Base-by-base conservation (phyloP, 2,113 vertebrate species). In the Myrmophylax atrothorax region DNA sequence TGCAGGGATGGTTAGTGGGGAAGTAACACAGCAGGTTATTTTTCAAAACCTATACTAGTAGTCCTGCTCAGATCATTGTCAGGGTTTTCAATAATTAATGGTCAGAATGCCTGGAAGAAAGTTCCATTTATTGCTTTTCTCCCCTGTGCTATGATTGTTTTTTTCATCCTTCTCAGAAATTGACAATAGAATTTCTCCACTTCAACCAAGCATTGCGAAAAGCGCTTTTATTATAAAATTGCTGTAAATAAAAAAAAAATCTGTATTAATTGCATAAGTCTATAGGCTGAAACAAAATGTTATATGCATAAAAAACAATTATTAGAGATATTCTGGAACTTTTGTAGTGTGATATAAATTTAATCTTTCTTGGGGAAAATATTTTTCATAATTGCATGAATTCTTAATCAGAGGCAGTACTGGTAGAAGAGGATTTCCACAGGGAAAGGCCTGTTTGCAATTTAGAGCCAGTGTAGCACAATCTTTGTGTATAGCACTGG, bases 81-180 rank as follows among this genome's bases (percentile, higher is more conserved):
- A 84, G 33, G 4, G 18, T 56, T 94, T 96, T 94, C 58, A 82
- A 82, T 89, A 93, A 85, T 93, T 93, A 90, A 91, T 67, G 33
- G n/a, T 10, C 55, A 56, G 62, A 80, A 96, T 44, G 68, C 81
- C 89, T 84, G 58, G 28, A 78, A 96, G 70, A 89, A 92, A 69
- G 35, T 81, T 78, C n/a, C 4, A 13, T 59, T 68, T 89, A 82
- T 75, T 87, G 38, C 26, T 91, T 77, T 89, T 77, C 72, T 91
- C 50, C 47, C 25, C 35, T 60, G 13, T 68, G 35, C 52, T 84
- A 19, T 59, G 49, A 22, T 37, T 73, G 15, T 59, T 86, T 70
- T 70, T 58, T 87, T 67, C 38, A 29, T 66, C 33, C 66, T 84
- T 70, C 49, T 50, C 14, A 50, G 40, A 60, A 70, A 72, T 0